Evolutionary conservation across 2,888 invertebrate species (phyloP).

Genomic region (Drosophila flavopinicola): DNA sequence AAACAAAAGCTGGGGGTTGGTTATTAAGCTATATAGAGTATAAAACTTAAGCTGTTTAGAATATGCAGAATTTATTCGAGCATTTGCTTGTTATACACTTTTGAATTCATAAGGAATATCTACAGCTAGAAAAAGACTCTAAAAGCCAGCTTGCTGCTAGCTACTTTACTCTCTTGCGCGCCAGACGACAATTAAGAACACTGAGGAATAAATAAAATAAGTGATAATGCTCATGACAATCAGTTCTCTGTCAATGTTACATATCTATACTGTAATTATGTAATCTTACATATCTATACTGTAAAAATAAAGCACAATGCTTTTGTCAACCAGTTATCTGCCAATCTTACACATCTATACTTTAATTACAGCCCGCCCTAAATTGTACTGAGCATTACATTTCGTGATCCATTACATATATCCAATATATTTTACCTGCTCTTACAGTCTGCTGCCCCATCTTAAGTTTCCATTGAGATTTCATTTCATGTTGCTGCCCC

Average conservation of each 20-base stretch:
- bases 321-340: not conserved
- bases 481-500: constrained; percentile 24
- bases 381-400: constrained; percentile 3
- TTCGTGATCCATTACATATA: constrained; percentile 28
- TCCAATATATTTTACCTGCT: constrained; percentile 29
- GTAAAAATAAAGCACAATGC: no score
- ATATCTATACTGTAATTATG: no score
- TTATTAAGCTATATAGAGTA: constrained; percentile 17
- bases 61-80: no score
- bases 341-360: no score
- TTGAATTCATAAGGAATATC: not conserved
- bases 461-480: constrained; percentile 46
- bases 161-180: not conserved
- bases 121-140: not conserved
- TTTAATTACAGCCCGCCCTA: not conserved
- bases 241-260: no score
- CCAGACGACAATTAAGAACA: no score
- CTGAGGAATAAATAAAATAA: no score
- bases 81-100: no score
- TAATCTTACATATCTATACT: no score
- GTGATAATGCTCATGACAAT: no score
- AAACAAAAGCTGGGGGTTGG: constrained; percentile 16
- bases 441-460: constrained; percentile 2
- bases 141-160: not conserved
- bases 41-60: constrained; percentile 31